A percentile compares a stretch with the other conserved stretches of the same genome.
phyloP scores from a whole-genome alignment of 1,140 invertebrate genomes.

The Thalassaphorura encarpata region DNA sequence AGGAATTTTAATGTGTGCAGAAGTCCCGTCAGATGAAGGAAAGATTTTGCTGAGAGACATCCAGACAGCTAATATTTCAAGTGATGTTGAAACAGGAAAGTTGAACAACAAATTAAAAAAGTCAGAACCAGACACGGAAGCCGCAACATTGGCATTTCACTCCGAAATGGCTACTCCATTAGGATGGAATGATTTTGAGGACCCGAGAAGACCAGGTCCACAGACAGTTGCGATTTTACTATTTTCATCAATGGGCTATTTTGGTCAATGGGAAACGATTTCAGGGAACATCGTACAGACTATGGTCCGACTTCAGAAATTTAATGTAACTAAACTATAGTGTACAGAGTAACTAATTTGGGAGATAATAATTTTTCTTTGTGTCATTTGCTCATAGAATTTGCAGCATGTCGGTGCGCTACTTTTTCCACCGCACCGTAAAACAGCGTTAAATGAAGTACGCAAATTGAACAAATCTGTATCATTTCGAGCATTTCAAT shows the following conservation, averaged over 20 bases:
- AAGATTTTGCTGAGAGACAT: not conserved
- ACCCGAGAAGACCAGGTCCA: conserved; percentile 24
- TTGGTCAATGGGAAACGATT: conserved; percentile 26
- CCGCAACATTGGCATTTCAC: conserved; percentile 29
- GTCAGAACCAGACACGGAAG: conserved; percentile 25
- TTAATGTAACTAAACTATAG: conserved; percentile 22
- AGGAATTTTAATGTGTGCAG: conserved; percentile 13
- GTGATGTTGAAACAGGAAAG: not conserved
- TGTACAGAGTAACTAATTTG: not conserved
- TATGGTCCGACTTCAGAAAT: conserved; percentile 28
- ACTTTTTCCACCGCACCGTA: conserved; percentile 26
- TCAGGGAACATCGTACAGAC: conserved; percentile 28
- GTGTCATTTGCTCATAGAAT: conserved; percentile 10
- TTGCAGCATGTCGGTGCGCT: conserved; percentile 27
- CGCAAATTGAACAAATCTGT: conserved; percentile 28
- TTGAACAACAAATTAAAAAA: not conserved
- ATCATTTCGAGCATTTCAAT: conserved; percentile 21
- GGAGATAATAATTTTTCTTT: not conserved
- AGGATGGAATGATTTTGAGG: conserved; percentile 31
- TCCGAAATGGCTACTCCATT: conserved; percentile 28
- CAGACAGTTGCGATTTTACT: conserved; percentile 27
- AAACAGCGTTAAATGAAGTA: conserved; percentile 30
- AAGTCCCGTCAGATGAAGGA: conserved; percentile 2
- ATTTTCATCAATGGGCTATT: conserved; percentile 21
- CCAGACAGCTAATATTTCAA: no score